Conservation (phyloP, 2,797 vertebrate species). For the Lacerta agilis region DNA sequence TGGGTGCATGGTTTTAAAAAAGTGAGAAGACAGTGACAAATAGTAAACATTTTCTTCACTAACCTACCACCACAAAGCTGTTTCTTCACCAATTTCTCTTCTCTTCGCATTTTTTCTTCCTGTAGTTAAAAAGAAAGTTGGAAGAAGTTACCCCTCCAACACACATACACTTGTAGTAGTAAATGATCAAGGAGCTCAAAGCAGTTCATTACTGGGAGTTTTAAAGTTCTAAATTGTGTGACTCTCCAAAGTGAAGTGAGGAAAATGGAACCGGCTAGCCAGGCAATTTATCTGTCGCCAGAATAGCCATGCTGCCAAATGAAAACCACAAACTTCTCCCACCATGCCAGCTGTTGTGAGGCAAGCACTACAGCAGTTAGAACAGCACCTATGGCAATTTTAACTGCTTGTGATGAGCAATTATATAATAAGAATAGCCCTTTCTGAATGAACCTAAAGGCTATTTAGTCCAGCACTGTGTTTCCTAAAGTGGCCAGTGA, state of each 20-base stretch:
- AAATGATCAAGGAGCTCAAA: background rate
- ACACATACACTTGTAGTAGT: background rate
- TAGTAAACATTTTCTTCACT: constrained; percentile 27
- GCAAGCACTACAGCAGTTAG: background rate
- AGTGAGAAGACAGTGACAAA: background rate
- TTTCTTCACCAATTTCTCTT: constrained; percentile 10
- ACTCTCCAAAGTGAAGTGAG: background rate
- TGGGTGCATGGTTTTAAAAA: background rate
- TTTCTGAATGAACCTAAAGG: background rate
- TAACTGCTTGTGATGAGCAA: background rate
- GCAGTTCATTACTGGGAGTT: background rate
- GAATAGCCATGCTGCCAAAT: background rate
- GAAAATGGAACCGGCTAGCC: background rate
- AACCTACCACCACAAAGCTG: constrained; percentile 47
- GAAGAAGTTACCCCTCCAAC: too few species aligned
- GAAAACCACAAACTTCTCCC: background rate
- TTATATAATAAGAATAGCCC: background rate
- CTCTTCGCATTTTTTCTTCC: constrained; percentile 28
- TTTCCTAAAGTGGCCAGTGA: background rate
- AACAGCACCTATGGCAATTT: background rate
- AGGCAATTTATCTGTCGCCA: background rate
- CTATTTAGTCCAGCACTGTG: background rate
- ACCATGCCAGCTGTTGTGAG: background rate
- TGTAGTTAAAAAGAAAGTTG: background rate
- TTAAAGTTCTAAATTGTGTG: background rate